A percentile compares a stretch with the other conserved stretches of the same genome.
These are phyloP conservation scores for Malachius bipustulatus DNA, from an alignment of 2,888 invertebrate genomes.

Conservation along the genomic window DNA sequence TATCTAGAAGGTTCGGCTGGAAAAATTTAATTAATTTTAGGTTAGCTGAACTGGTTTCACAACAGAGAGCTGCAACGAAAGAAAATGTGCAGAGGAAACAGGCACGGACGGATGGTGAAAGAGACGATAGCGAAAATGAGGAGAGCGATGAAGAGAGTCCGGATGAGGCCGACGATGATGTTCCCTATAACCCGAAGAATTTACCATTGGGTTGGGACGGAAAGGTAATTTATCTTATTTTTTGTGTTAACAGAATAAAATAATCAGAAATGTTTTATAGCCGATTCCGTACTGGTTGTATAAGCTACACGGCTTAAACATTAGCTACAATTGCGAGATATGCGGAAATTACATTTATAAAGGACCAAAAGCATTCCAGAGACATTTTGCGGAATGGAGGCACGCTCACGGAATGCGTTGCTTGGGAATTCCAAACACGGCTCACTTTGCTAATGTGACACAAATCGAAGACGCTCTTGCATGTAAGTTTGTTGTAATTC, in stretches of 20 bases:
- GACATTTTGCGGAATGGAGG: slow-evolving; percentile 93
- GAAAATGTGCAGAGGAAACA: slow-evolving; percentile 99
- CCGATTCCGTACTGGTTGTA: slow-evolving; percentile 95
- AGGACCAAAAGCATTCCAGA: slow-evolving; percentile 98
- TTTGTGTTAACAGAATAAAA: too few relatives aligned
- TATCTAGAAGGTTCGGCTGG: slow-evolving; percentile 4
- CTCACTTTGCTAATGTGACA: slow-evolving; percentile 99
- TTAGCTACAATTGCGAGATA: slow-evolving; percentile 98
- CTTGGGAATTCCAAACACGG: slow-evolving; percentile 97
- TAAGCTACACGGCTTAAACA: slow-evolving; percentile 96
- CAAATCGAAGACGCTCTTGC: slow-evolving; percentile 96
- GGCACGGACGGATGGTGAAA: slow-evolving; percentile 86
- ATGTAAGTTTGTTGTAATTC: too few relatives aligned
- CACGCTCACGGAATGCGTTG: slow-evolving; percentile 95
- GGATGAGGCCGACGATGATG: slow-evolving; percentile 84
- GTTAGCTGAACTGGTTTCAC: slow-evolving; percentile 70
- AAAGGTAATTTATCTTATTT: too few relatives aligned
- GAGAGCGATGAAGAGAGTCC: slow-evolving; percentile 70
- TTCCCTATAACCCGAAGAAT: slow-evolving; percentile 99
- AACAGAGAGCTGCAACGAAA: slow-evolving; percentile 81
- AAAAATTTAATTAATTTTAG: slow-evolving; percentile 29
- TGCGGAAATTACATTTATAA: slow-evolving; percentile 96
- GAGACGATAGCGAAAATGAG: slow-evolving; percentile 84
- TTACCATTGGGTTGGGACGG: slow-evolving; percentile 98
- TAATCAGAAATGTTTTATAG: slow-evolving; percentile 29